Evolutionary conservation across 2,113 vertebrate species (phyloP), one percentile per base, ranked within the genome.

Genomic region (Gallinago jamesoni): DNA sequence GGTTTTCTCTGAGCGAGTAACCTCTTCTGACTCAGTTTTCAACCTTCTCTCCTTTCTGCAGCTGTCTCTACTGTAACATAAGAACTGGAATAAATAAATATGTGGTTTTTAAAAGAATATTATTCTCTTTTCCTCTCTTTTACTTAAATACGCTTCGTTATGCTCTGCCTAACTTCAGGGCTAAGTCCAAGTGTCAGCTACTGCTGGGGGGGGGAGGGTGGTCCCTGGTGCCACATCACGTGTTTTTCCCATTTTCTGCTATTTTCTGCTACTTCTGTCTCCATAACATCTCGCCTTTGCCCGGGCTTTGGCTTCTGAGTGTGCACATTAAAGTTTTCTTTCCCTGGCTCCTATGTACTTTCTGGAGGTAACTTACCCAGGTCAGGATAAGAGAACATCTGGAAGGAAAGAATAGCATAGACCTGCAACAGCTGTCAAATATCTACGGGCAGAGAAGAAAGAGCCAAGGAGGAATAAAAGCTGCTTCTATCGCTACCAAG

Each of bases 91-190:
- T 94, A 96, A 96, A 96, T 95, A 96, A 93, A 93, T 96, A 4
- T 93, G 33, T 93, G 90, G 52, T 81, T 96, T 96, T 96, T 95
- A 93, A 96, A 96, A 96, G 89, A 96, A 95, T 79, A 89, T 88
- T 90, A 81, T 95, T 96, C 94, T 96, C 89, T 81, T 95, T 97
- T 96, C 72, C 96, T 96, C 96, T 96, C 90, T 96, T 96, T 96
- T 94, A 81, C 94, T 96, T 87, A 72, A 93, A 78, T 83, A 93
- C 9, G 2, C 86, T 90, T 94, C 41, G 24, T 94, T 96, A 78
- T 81, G 33, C 69, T 94, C 66, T 96, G 50, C 64, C 85, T 96
- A 87, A 89, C 80, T 82, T 90, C 70, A 78, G 68, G 62, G 28
- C 81, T 94, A 81, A 85, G 76, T 45, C 37, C 64, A 57, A 84